Evolutionary conservation across 2,113 vertebrate species (phyloP).

Genomic region (Saccopteryx leptura): DNA sequence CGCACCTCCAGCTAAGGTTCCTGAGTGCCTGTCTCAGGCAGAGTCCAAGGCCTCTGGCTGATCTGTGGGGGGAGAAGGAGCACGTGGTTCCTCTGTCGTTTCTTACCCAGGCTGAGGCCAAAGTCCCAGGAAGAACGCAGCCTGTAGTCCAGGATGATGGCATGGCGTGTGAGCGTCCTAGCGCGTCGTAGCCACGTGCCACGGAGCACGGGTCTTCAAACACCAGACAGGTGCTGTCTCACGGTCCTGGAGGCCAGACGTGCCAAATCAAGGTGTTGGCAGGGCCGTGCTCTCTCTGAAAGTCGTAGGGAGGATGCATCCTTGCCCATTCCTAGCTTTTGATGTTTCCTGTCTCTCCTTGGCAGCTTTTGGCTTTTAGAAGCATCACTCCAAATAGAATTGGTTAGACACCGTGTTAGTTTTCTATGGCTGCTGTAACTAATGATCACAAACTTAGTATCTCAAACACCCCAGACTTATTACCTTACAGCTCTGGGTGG

Average conservation of each 20-base stretch:
- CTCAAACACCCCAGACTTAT: background rate
- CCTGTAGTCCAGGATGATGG: background rate
- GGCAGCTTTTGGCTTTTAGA: background rate
- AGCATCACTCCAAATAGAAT: too few relatives aligned
- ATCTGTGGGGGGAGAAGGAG: background rate
- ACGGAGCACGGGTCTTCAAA: background rate
- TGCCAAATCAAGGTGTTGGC: background rate
- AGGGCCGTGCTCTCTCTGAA: fast-evolving
- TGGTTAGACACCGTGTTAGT: background rate
- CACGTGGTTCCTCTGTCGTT: fast-evolving
- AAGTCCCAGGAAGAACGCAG: background rate
- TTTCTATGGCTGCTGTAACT: background rate
- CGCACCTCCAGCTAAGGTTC: too few relatives aligned
- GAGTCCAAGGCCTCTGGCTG: background rate
- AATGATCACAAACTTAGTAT: too few relatives aligned
- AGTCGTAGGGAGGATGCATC: background rate
- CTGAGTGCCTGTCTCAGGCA: background rate
- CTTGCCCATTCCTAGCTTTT: background rate
- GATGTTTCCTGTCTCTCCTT: background rate
- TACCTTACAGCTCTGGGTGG: fast-evolving
- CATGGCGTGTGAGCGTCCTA: fast-evolving
- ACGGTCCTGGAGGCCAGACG: background rate
- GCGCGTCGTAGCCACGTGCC: background rate
- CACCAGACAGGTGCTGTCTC: background rate
- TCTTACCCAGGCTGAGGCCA: background rate